Conservation (phyloP, 2,113 vertebrate species). For the Rhinolophus ferrumequinum region DNA sequence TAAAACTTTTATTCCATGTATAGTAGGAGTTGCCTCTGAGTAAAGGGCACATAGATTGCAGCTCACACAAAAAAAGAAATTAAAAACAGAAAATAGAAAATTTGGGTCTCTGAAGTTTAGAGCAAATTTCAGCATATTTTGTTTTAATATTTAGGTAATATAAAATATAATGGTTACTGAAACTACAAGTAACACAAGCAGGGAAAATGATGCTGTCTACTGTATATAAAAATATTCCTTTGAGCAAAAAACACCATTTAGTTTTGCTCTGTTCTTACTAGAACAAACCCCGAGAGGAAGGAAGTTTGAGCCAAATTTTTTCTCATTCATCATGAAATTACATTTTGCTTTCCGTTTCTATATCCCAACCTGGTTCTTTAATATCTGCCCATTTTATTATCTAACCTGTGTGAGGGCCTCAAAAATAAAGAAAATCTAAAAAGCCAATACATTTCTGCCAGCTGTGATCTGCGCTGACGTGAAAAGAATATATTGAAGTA, state of each 20-base stretch:
- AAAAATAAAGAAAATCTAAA: slow-evolving; percentile 16
- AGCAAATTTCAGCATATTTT: not conserved
- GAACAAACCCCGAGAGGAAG: slow-evolving; percentile 14
- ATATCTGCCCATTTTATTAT: slow-evolving; percentile 53
- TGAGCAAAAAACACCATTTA: slow-evolving; percentile 40
- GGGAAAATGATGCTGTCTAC: not conserved
- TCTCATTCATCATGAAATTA: slow-evolving; percentile 53
- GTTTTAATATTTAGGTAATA: not conserved
- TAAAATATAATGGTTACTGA: not conserved
- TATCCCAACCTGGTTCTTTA: slow-evolving; percentile 58
- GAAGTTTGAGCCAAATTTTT: slow-evolving; percentile 21
- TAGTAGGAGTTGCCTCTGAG: not conserved
- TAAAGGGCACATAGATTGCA: not conserved
- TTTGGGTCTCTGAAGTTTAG: not conserved
- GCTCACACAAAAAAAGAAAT: not conserved
- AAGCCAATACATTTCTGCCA: not conserved
- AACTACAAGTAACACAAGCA: not conserved
- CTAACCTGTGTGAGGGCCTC: not conserved
- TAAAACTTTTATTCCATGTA: not conserved
- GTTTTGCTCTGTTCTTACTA: not conserved
- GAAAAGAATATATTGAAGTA: not conserved
- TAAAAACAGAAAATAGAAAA: not conserved
- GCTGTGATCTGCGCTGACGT: slow-evolving; percentile 5
- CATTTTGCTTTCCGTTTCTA: slow-evolving; percentile 53
- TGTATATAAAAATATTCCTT: slow-evolving; percentile 24